Evolutionary conservation across 2,888 invertebrate species (phyloP), one percentile per base, ranked within the genome.

Genomic region (Mamestra brassicae): DNA sequence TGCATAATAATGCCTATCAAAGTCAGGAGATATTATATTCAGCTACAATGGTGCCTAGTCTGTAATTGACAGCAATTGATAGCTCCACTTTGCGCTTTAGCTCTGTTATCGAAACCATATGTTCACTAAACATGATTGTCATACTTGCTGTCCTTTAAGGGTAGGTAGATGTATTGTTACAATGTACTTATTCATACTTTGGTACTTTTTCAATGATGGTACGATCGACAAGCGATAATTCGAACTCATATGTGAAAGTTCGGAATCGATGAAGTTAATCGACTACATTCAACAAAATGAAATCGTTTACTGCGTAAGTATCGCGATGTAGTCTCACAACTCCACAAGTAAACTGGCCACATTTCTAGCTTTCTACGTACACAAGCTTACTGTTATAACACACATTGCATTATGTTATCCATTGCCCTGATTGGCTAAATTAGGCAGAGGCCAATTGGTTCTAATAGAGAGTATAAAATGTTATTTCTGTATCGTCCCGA

Each of bases 361-460:
- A 61, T 71, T 54, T 64, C 58, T 71, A 54, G 52, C 50, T 78
- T 65, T 73, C 55, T 61, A 73, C 66, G 17, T 42, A 38, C 45
- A 45, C 26, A 57, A 38, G 55, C 10, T 74, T 50, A 55, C 10
- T 57, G n/a, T n/a, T 73, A n/a, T 42, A 72, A 60, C 60, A 62
- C 17, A 42, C 26, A 34, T 26, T 62, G 36, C 47, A 55, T 69
- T 76, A 61, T 55, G 50, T 50, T 77, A 70, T 45, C 34, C n/a
- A 38, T 57, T 55, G 26, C 36, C 52, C 58, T 69, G 68, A 78
- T 80, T 78, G 74, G 74, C 50, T 74, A 15, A 80, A 80, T 80
- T 74, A 78, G 60, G 0, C 52, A 64, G 71, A 52, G 57, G 26
- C 54, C 63, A 71, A 79, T 67, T 75, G 65, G 74, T 75, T 65